These are phyloP conservation scores for Heliconius eleuchia DNA, from an alignment of 1,140 invertebrate species.

Conservation along the genomic window DNA sequence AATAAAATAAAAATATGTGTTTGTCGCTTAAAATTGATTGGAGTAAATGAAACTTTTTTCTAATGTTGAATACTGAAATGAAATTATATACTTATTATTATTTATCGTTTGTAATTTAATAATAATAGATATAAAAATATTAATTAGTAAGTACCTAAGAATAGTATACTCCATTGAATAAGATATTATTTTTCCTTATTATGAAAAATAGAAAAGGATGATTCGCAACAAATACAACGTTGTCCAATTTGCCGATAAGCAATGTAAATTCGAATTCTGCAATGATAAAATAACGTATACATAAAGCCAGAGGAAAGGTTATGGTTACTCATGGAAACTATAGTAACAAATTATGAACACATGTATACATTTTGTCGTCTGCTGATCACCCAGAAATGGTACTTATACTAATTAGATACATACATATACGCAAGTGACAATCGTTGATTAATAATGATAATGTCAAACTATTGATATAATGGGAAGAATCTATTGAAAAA, in stretches of 20 bases:
- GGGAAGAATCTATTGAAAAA: not conserved
- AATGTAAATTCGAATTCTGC: not conserved
- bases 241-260: not conserved
- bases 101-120: not conserved
- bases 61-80: not conserved
- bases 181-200: constrained; percentile 19
- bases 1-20: not conserved
- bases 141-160: constrained; percentile 6
- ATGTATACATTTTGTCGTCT: not conserved
- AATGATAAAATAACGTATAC: constrained; percentile 9
- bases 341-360: not conserved
- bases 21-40: not conserved
- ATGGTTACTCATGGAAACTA: not conserved
- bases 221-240: constrained; percentile 2
- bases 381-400: not conserved
- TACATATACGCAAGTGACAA: not conserved
- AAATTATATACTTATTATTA: constrained; percentile 2
- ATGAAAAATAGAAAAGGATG: constrained; percentile 42
- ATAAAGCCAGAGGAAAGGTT: not conserved
- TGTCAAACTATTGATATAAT: no score
- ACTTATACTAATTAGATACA: not conserved
- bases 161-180: constrained; percentile 41
- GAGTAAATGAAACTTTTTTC: not conserved
- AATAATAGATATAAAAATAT: not conserved
- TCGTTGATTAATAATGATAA: not conserved